Evolutionary conservation across 2,888 invertebrate genomes (phyloP), one percentile per base, ranked within the genome.

Genomic region (Masnerella sp.): DNA sequence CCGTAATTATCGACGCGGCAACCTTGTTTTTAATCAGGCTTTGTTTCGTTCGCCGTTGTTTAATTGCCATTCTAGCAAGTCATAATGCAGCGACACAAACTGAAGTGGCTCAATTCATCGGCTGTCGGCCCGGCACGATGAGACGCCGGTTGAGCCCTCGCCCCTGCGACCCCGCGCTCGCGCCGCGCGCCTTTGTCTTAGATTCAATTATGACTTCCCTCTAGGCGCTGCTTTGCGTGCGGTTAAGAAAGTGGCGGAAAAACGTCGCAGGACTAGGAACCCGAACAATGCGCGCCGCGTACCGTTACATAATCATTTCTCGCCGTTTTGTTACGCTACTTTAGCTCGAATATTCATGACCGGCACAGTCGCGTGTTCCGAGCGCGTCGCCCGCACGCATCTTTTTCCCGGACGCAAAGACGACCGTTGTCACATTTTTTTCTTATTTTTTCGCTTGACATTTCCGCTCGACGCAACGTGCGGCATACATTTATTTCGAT

Each of bases 301-400:
- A 58, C 67, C 61, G 64, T 67, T 67, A 64, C 72, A 59, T 42
- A 72, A 51, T 71, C 64, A 51, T 52, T 72, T 72, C 65, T 65
- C 54, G 61, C 42, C 65, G 71, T 65, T 59, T 72, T 65, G 65
- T 65, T 65, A 58, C 65, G 54, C 56, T 36, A 45, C 49, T 59
- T 59, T 59, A 45, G 17, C 9, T 34, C 28, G 65, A 65, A 65
- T 51, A 65, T 72, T 72, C 65, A 72, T 59, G 65, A 65, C 38
- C 54, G 38, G 36, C 12, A 12, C 32, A 11, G 2, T 61, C 47
- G 52, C 68, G 45, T 56, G 52, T 52, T 59, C 36, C 52, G 34
- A 11, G 34, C 42, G 30, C 14, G 42, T 59, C 62, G 20, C 34
- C 22, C 32, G 62, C 54, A 62, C 58, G 59, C 51, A 62, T 47